A percentile compares a stretch with the other conserved stretches of the same genome.
These are phyloP conservation scores for Drymodes brunneopygia DNA, from an alignment of 2,113 vertebrate genomes.

Conservation along the genomic window DNA sequence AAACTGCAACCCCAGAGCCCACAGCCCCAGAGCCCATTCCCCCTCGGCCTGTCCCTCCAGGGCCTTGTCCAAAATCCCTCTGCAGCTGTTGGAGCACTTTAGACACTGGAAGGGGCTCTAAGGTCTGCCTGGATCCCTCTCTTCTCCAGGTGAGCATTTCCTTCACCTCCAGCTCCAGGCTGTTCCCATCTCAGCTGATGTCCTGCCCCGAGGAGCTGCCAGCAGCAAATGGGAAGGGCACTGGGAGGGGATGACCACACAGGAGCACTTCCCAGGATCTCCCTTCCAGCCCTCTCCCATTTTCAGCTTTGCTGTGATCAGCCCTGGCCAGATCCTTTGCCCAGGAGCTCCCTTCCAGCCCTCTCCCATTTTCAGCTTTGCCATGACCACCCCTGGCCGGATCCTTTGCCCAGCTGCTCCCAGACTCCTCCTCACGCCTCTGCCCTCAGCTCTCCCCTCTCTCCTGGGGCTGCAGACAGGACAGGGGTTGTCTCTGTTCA, in stretches of 20 bases:
- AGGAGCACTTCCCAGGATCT: background rate
- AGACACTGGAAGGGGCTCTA: background rate
- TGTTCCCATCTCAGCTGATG: background rate
- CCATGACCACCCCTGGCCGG: background rate
- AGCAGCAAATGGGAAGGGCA: background rate
- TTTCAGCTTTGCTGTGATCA: background rate
- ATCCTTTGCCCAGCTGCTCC: background rate
- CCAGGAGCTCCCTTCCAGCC: background rate
- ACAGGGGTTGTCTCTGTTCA: background rate
- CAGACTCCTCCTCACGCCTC: background rate
- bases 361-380: background rate
- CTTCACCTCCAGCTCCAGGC: background rate
- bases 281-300: background rate
- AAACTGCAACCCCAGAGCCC: background rate
- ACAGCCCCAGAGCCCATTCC: background rate
- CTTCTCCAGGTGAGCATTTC: background rate
- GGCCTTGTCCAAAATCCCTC: background rate
- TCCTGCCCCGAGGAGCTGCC: background rate
- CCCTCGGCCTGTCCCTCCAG: background rate
- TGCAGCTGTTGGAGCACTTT: background rate
- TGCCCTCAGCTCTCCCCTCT: background rate
- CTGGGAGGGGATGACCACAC: fast-evolving
- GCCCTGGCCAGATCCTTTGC: background rate
- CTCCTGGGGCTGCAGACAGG: background rate
- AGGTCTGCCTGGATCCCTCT: background rate